Evolutionary conservation across 2,888 invertebrate species (phyloP).

Genomic region (Schrankia costaestrigalis): DNA sequence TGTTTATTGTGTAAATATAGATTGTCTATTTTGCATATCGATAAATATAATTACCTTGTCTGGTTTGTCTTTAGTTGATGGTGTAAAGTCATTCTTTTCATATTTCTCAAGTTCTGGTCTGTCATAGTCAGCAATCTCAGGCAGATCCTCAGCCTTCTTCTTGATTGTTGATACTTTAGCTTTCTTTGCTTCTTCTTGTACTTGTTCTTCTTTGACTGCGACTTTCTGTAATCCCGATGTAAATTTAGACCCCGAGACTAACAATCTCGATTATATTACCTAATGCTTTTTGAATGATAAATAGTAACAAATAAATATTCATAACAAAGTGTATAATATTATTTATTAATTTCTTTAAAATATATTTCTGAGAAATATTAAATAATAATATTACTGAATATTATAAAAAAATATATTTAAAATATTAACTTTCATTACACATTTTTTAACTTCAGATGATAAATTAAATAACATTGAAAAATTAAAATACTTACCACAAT

Average conservation of each 20-base stretch:
- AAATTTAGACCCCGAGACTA: slow-evolving; percentile 18
- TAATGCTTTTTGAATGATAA: too few relatives aligned
- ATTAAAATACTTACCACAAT: too few relatives aligned
- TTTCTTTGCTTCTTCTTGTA: slow-evolving; percentile 72
- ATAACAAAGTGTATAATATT: too few relatives aligned
- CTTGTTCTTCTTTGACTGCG: slow-evolving; percentile 67
- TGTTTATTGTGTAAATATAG: neutral
- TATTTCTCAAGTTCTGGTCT: slow-evolving; percentile 86
- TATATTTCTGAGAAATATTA: too few relatives aligned
- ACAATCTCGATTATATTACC: neutral
- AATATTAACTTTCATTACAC: too few relatives aligned
- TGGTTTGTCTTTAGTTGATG: slow-evolving; percentile 72
- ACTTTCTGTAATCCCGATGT: slow-evolving; percentile 63
- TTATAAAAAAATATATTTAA: too few relatives aligned
- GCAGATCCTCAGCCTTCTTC: slow-evolving; percentile 81
- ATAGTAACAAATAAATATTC: neutral
- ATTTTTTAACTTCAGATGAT: too few relatives aligned
- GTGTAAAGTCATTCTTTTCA: slow-evolving; percentile 79
- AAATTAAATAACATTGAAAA: too few relatives aligned
- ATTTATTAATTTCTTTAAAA: too few relatives aligned
- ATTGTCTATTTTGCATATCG: neutral
- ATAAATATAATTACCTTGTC: slow-evolving; percentile 34
- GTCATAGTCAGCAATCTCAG: slow-evolving; percentile 87
- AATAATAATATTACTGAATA: too few relatives aligned
- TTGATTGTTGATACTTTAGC: slow-evolving; percentile 70